These are phyloP conservation scores for Halocynthia roretzi DNA, from an alignment of 23 tunicate species.

Conservation along the genomic window DNA sequence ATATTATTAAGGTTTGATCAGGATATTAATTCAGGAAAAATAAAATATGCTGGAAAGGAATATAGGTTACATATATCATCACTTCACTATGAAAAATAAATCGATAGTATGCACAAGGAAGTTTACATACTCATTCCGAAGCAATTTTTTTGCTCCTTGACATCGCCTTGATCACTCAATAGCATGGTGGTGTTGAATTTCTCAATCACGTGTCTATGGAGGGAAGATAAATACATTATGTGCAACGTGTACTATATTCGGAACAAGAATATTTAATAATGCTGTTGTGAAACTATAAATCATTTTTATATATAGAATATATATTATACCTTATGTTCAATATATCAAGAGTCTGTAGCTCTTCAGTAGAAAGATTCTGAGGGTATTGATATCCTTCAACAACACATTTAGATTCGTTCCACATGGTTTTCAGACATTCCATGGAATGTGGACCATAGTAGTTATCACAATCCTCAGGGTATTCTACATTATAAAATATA, in stretches of 20 bases:
- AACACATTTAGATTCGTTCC: slow-evolving; percentile 5
- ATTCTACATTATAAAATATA: slow-evolving; percentile 4
- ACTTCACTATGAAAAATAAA: no score
- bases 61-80: no score
- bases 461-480: slow-evolving; percentile 8
- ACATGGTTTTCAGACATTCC: slow-evolving; percentile 15
- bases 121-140: slow-evolving; percentile 27
- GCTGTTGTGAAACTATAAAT: no score
- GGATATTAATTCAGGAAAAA: no score
- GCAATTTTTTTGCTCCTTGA: slow-evolving; percentile 13
- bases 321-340: slow-evolving; percentile 9
- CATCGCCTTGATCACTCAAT: slow-evolving; percentile 6
- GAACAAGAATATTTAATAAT: background rate
- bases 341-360: background rate
- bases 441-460: slow-evolving; percentile 18
- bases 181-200: no score
- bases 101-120: no score
- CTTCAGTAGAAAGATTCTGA: slow-evolving; percentile 2
- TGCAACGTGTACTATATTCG: no score
- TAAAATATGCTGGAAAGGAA: no score
- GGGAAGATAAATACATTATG: no score
- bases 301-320: background rate
- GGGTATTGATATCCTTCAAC: slow-evolving; percentile 3
- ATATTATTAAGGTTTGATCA: no score
- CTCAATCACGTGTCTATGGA: no score